Conservation (phyloP, 2,113 vertebrate species). For the Apistogramma diplotaenia region DNA sequence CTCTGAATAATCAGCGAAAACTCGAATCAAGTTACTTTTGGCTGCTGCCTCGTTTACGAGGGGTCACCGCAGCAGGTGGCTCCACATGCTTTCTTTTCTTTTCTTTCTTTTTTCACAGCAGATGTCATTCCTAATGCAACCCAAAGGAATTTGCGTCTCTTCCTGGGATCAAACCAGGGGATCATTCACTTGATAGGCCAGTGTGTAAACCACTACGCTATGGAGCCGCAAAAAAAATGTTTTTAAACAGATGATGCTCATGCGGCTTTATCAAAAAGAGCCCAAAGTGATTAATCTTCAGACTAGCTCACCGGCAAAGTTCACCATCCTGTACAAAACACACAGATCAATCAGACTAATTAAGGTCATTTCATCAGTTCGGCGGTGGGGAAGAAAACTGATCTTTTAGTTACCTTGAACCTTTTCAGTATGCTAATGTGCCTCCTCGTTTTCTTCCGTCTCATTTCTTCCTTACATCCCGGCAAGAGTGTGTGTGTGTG, state of each 20-base stretch:
- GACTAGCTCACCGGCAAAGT: not conserved
- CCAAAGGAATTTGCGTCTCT: not conserved
- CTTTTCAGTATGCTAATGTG: no score
- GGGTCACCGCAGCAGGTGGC: not conserved
- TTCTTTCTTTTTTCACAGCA: no score
- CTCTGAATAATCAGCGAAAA: no score
- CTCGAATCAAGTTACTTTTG: not conserved
- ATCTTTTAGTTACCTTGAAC: not conserved
- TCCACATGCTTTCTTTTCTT: not conserved
- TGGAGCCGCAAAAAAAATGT: not conserved
- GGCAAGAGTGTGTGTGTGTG: not conserved
- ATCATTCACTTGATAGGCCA: not conserved
- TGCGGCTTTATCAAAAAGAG: not conserved
- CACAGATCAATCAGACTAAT: not conserved
- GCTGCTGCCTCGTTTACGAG: not conserved
- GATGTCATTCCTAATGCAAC: no score
- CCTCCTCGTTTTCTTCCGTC: no score
- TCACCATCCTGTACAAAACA: not conserved
- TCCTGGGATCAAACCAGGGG: not conserved
- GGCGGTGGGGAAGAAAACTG: not conserved
- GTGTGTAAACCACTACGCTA: not conserved
- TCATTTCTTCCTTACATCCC: no score
- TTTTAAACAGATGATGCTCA: not conserved
- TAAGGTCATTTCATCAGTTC: not conserved
- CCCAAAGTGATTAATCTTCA: not conserved